Evolutionary conservation across 1,140 invertebrate species (phyloP).

Genomic region (Drosophila subobscura): DNA sequence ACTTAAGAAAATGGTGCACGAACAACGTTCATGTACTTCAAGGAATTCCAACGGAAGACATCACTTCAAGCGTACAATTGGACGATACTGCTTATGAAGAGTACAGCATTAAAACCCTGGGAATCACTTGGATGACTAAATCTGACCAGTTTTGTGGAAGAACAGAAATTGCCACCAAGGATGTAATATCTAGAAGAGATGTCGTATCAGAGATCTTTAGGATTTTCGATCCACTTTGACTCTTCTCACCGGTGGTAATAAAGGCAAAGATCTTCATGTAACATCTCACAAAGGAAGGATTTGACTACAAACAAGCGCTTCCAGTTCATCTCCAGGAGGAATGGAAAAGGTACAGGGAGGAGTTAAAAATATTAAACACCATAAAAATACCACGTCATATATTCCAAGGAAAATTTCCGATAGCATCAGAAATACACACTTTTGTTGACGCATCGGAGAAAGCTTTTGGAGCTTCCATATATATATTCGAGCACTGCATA

Average conservation of each 20-base stretch:
- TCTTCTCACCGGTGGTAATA: background rate
- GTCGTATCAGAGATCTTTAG: background rate
- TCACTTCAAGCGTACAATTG: background rate
- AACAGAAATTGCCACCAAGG: background rate
- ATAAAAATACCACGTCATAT: too few relatives aligned
- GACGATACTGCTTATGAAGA: background rate
- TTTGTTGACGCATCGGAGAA: too few relatives aligned
- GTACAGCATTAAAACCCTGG: background rate
- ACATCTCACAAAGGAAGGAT: background rate
- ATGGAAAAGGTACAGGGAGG: too few relatives aligned
- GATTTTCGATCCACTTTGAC: background rate
- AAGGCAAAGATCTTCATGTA: background rate
- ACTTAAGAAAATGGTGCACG: too few relatives aligned
- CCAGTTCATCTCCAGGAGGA: too few relatives aligned
- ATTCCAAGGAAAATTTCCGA: too few relatives aligned
- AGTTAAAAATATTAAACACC: too few relatives aligned
- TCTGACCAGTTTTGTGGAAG: background rate
- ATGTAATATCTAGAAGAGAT: background rate
- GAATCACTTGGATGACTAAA: background rate
- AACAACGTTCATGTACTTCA: background rate
- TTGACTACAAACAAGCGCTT: too few relatives aligned
- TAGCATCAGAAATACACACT: too few relatives aligned
- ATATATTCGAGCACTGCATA: too few relatives aligned
- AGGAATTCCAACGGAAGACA: background rate
- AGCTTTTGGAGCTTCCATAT: too few relatives aligned